Evolutionary conservation across 1,140 invertebrate genomes (phyloP).

Genomic region (Calliopsis andreniformis): DNA sequence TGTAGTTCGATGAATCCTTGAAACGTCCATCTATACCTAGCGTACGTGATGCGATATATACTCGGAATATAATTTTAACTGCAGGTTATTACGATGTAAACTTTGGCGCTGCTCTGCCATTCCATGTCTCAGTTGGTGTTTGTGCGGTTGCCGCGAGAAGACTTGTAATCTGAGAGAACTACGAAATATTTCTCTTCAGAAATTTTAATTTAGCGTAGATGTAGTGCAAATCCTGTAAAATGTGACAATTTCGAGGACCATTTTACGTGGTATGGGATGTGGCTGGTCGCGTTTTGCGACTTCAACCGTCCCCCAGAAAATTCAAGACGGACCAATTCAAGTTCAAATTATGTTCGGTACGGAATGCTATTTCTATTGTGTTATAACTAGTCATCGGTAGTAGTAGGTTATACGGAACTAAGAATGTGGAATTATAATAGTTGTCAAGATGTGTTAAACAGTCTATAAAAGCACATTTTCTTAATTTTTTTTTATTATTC

Average conservation of each 20-base stretch:
- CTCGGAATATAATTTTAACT: constrained; percentile 76
- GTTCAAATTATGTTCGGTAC: constrained; percentile 73
- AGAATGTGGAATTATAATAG: too few relatives aligned
- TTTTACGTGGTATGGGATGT: constrained; percentile 74
- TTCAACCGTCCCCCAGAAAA: constrained; percentile 32
- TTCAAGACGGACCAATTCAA: constrained; percentile 58
- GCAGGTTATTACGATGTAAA: constrained; percentile 68
- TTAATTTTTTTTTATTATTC: too few relatives aligned
- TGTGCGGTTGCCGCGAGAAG: constrained; percentile 30
- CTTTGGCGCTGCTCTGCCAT: constrained; percentile 63
- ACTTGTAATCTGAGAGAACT: constrained; percentile 2
- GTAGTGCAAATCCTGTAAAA: constrained; percentile 9
- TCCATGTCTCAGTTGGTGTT: constrained; percentile 52
- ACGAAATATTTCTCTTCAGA: background rate
- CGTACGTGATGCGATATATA: constrained; percentile 38
- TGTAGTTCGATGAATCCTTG: constrained; percentile 26
- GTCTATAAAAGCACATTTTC: too few relatives aligned
- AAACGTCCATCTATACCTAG: constrained; percentile 43
- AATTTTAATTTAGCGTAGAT: constrained; percentile 2
- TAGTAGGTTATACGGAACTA: too few relatives aligned
- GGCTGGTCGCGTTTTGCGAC: constrained; percentile 64
- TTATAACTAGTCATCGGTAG: background rate
- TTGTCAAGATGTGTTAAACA: too few relatives aligned
- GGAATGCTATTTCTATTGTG: background rate
- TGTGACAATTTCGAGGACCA: constrained; percentile 38